Base-by-base conservation (phyloP, 2,888 invertebrate species). In the Gastracanthus pulcherrimus region DNA sequence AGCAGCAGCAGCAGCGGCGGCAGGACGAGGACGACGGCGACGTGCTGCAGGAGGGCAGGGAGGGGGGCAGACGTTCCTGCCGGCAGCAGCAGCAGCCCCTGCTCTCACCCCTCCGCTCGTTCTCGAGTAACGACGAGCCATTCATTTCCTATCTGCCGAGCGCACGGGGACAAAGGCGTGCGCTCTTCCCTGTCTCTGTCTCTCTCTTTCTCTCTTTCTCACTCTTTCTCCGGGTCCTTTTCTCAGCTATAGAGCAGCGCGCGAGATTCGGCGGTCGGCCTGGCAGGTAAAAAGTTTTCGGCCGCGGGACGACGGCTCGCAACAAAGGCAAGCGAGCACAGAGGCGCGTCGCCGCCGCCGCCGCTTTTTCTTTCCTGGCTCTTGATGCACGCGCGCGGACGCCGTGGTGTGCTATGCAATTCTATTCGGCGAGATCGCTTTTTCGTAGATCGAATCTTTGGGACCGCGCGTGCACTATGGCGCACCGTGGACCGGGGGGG, bases 61-160 rank as follows among this genome's bases (percentile, higher is more conserved):
- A 19, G 16, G 26, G 76, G 58, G 76, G 58, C 19, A 58, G 76
- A 36, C 23, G 67, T 36, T 36, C 45, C 45, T 3, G 45, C 45
- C n/a, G n/a, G 58, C 29, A 29, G 58, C 31, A n/a, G 31, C 48
- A 19, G 66, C 51, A 67, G 66, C 62, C 16, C 31, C 38, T 36
- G 34, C 31, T 9, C 60, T 23, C 36, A 11, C 41, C 45, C 38
- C 31, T 45, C 62, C 70, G 6, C 38, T 19, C 34, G 31, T n/a
- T 26, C 38, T 31, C 48, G 76, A 66, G 55, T 55, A 74, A 74
- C 64, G 69, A 67, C 67, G 55, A 55, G 58, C 76, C 81, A 81
- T 81, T 81, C 71, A 76, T 81, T 55, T 76, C 75, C 81, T 81
- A 81, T 81, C 76, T 71, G 70, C 34, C 60, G 11, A 36, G 64